Base-by-base conservation (phyloP, 2,797 vertebrate genomes). In the Dendrocincla fuliginosa region DNA sequence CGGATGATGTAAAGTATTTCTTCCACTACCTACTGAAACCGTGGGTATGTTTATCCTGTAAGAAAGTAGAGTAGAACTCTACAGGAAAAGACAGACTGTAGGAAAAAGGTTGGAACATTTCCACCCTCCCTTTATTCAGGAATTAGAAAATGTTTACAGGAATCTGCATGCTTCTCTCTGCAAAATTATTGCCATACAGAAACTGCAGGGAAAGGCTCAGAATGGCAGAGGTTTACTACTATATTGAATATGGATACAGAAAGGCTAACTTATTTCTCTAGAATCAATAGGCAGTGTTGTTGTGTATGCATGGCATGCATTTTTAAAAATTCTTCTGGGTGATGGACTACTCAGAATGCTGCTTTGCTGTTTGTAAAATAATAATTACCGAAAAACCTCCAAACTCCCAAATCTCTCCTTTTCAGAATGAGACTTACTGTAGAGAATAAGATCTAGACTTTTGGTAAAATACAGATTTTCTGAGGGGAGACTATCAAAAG, bases 141-240 rank as follows among this genome's bases (percentile, higher is more conserved):
- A 93, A 70, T 93, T 90, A 93, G 57, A 69, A 71, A 70, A 85
- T 59, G 79, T 96, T 96, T 96, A 96, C 91, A 82, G 25, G 32
- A 83, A 24, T 47, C 37, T 77, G n/a, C 6, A 1, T 69, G 49
- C 73, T 93, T 92, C 93, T 95, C 73, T 68, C 74, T 79, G 83
- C 75, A 64, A 61, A 89, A 53, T 74, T 74, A 41, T 56, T 92
- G 56, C 60, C 75, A 30, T 68, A 13, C 28, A 84, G 64, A 61
- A 87, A 69, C 77, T 77, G 17, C 69, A 84, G 90, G 65, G 74
- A 71, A 83, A 77, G 46, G 14, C 69, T 87, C 10, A 25, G 46
- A 83, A 68, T 30, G 16, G 11, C 64, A 67, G 52, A 42, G 17
- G 0, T 49, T 70, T 79, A n/a, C 84, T 84, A 30, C n/a, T 89